Percentiles rank a stretch among this genome's conserved stretches.
phyloP scores from a whole-genome alignment of 2,888 invertebrate genomes.

The Biston stratarius region DNA sequence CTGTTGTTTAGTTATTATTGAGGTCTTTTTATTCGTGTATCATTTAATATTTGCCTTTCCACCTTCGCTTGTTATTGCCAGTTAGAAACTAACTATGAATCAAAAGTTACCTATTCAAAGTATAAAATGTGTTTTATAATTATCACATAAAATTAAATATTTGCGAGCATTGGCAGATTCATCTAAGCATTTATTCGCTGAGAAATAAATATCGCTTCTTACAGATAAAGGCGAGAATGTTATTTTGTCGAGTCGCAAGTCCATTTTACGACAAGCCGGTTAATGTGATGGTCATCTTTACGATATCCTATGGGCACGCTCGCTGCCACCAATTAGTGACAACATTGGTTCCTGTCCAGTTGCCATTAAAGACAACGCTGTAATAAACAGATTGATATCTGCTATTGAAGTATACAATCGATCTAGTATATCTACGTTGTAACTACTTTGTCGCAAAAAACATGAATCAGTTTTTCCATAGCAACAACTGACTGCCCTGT shows the following conservation, averaged over 20 bases:
- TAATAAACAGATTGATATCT: constrained; percentile 27
- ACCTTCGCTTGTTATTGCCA: too few relatives aligned
- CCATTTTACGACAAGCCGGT: constrained; percentile 39
- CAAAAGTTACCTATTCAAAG: constrained; percentile 2
- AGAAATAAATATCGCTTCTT: constrained; percentile 27
- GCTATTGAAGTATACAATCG: constrained; percentile 4
- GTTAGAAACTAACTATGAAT: neutral
- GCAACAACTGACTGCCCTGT: too few relatives aligned
- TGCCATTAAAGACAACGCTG: constrained; percentile 21
- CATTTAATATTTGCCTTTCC: too few relatives aligned
- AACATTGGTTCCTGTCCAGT: constrained; percentile 21
- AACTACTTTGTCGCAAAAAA: neutral
- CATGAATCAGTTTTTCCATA: neutral
- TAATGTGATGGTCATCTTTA: constrained; percentile 41
- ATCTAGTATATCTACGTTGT: neutral
- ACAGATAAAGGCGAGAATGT: constrained; percentile 27
- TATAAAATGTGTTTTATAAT: constrained; percentile 11
- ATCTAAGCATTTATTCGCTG: constrained; percentile 26
- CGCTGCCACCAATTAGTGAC: constrained; percentile 30
- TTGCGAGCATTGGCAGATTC: constrained; percentile 25
- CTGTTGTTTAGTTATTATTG: too few relatives aligned
- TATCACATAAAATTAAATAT: constrained; percentile 19
- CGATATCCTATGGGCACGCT: constrained; percentile 40
- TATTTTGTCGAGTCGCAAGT: constrained; percentile 26
- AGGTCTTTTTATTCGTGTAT: too few relatives aligned